A percentile compares a stretch with the other conserved stretches of the same genome.
phyloP scores from a whole-genome alignment of 2,113 vertebrate species.

The Calyptommatus sinebrachiatus region DNA sequence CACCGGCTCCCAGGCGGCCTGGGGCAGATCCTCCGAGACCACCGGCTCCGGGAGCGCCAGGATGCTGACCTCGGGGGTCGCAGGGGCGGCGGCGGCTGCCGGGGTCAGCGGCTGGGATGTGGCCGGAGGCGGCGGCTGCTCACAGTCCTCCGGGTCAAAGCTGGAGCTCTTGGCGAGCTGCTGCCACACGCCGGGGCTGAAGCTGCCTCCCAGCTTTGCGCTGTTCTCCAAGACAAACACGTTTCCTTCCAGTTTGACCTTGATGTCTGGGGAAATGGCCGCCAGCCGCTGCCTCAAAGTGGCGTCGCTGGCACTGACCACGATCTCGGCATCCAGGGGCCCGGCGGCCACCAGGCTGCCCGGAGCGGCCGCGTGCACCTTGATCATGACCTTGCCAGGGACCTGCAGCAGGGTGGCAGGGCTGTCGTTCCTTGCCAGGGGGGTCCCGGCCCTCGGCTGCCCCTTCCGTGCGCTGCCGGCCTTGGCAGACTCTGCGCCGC shows the following conservation, averaged over 20 bases:
- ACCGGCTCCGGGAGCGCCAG: conserved; percentile 69
- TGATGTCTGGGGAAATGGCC: conserved; percentile 73
- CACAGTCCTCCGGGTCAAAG: conserved; percentile 66
- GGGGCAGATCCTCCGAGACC: conserved; percentile 78
- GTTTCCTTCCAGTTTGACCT: conserved; percentile 81
- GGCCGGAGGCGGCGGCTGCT: conserved; percentile 48
- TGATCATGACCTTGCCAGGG: conserved; percentile 71
- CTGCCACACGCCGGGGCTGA: conserved; percentile 78
- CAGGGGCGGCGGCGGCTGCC: no score
- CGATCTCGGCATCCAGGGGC: conserved; percentile 67
- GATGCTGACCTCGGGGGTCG: conserved; percentile 69
- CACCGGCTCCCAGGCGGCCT: conserved; percentile 75
- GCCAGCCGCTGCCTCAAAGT: conserved; percentile 73
- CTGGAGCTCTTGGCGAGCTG: conserved; percentile 76
- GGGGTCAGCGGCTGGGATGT: no score
- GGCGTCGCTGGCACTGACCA: conserved; percentile 67
- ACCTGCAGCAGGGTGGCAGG: conserved; percentile 68
- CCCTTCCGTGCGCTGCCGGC: conserved; percentile 62
- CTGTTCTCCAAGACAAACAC: conserved; percentile 77
- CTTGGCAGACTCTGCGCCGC: conserved; percentile 63
- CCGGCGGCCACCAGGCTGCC: conserved; percentile 61
- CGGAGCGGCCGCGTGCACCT: conserved; percentile 66
- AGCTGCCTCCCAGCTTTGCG: conserved; percentile 72
- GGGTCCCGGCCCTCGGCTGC: conserved; percentile 64
- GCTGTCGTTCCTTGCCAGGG: conserved; percentile 74